Conservation (phyloP, 2,797 vertebrate genomes). For the Cirrhinus mrigala region DNA sequence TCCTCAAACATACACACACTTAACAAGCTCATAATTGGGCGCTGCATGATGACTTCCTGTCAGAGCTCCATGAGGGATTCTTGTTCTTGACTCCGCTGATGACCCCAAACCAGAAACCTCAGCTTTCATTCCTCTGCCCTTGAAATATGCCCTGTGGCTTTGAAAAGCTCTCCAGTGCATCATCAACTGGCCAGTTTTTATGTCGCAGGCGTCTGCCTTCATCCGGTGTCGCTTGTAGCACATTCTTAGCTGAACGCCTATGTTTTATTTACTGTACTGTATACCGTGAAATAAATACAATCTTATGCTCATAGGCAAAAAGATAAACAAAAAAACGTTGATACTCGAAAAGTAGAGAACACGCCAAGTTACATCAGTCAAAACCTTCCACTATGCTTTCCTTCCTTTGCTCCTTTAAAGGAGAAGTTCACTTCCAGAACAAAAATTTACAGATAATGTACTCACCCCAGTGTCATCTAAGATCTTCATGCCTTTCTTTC, state of each 20-base stretch:
- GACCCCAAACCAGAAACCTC: conserved; percentile 80
- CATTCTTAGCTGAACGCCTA: conserved; percentile 19
- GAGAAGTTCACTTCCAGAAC: too few species aligned
- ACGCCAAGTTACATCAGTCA: neutral
- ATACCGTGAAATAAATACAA: neutral
- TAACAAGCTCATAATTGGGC: conserved; percentile 64
- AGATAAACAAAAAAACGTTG: neutral
- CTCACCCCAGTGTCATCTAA: too few species aligned
- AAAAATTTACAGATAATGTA: too few species aligned
- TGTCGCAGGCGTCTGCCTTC: conserved; percentile 54
- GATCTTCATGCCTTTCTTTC: too few species aligned
- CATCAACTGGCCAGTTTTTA: conserved; percentile 60
- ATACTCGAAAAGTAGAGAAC: neutral
- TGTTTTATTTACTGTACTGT: conserved; percentile 44
- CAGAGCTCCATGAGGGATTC: conserved; percentile 73
- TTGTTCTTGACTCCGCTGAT: conserved; percentile 79
- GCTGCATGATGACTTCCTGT: conserved; percentile 77
- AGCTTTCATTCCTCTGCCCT: conserved; percentile 76
- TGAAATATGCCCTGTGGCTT: conserved; percentile 78
- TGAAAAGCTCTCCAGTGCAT: conserved; percentile 73
- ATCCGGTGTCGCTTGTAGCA: conserved; percentile 52
- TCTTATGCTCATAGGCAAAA: neutral
- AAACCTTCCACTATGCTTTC: conserved; percentile 39
- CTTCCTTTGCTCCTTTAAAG: conserved; percentile 37
- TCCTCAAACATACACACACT: conserved; percentile 36